A percentile compares a stretch with the other conserved stretches of the same genome.
Evolutionary conservation across 2,888 invertebrate species (phyloP).

Genomic region (Hirtodrosophila trivittata): DNA sequence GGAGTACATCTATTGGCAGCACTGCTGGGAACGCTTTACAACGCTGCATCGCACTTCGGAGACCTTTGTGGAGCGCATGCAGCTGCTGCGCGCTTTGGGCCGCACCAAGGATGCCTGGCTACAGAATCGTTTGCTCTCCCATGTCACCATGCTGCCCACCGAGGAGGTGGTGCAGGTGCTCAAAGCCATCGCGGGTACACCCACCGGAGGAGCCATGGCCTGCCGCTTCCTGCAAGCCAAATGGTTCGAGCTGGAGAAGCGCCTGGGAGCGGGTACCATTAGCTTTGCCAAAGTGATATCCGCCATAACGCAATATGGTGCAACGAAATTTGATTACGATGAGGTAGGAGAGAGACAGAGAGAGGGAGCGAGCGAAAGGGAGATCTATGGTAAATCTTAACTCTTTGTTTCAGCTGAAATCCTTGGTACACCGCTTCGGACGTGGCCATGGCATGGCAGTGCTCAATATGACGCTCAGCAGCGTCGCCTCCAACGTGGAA

Average conservation of each 20-base stretch:
- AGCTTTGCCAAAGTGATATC: slow-evolving; percentile 84
- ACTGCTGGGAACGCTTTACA: slow-evolving; percentile 83
- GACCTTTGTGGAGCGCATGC: slow-evolving; percentile 83
- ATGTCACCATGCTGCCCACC: slow-evolving; percentile 83
- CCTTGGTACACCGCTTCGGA: slow-evolving; percentile 84
- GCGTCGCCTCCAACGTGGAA: slow-evolving; percentile 84
- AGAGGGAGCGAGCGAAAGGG: neutral
- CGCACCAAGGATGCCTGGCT: slow-evolving; percentile 84
- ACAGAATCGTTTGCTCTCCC: slow-evolving; percentile 84
- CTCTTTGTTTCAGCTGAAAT: slow-evolving; percentile 82
- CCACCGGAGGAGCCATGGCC: slow-evolving; percentile 84
- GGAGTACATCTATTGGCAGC: slow-evolving; percentile 84
- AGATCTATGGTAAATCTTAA: neutral
- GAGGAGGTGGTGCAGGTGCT: slow-evolving; percentile 83
- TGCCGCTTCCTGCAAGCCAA: slow-evolving; percentile 84
- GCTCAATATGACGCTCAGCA: slow-evolving; percentile 84
- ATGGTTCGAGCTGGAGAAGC: slow-evolving; percentile 83
- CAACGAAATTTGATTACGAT: slow-evolving; percentile 84
- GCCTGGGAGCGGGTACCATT: slow-evolving; percentile 83
- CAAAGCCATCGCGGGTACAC: slow-evolving; percentile 84
- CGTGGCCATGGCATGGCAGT: slow-evolving; percentile 83
- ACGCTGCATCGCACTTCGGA: slow-evolving; percentile 82
- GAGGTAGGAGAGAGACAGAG: slow-evolving; percentile 73
- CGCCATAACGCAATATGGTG: slow-evolving; percentile 84
- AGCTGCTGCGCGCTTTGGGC: slow-evolving; percentile 82